Conservation (phyloP, 2,888 invertebrate genomes). For the Ernsta delagoae region DNA sequence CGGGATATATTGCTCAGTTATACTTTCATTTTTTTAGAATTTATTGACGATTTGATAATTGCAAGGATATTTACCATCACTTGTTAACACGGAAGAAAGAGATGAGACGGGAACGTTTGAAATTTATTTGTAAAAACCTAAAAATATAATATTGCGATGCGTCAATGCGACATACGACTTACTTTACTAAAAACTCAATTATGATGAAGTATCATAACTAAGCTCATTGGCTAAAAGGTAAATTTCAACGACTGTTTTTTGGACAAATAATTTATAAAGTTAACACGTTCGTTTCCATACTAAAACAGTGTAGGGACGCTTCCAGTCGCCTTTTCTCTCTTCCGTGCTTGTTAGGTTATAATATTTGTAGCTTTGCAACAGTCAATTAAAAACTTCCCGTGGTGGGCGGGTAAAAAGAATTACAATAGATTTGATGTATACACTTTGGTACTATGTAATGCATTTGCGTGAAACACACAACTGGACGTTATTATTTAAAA, state of each 20-base stretch:
- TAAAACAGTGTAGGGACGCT: too few relatives aligned
- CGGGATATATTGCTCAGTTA: slow-evolving; percentile 20
- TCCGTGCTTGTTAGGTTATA: not conserved
- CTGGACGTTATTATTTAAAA: not conserved
- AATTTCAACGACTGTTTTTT: too few relatives aligned
- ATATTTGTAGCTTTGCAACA: slow-evolving; percentile 1
- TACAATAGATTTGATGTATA: not conserved
- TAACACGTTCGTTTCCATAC: too few relatives aligned
- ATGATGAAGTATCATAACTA: too few relatives aligned
- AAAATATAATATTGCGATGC: too few relatives aligned
- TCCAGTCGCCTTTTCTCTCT: too few relatives aligned
- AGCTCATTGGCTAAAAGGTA: too few relatives aligned
- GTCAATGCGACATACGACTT: too few relatives aligned
- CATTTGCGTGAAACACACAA: slow-evolving; percentile 3
- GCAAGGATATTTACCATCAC: slow-evolving; percentile 25
- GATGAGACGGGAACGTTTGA: too few relatives aligned
- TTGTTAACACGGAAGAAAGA: not conserved
- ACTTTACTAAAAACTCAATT: too few relatives aligned
- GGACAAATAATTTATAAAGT: too few relatives aligned
- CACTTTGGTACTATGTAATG: slow-evolving; percentile 1
- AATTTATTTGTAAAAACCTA: too few relatives aligned
- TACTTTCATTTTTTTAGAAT: not conserved
- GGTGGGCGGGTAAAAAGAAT: not conserved
- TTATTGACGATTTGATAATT: slow-evolving; percentile 20
- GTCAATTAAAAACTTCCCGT: not conserved